phyloP scores from a whole-genome alignment of 2,888 invertebrate genomes.

The Tromatobia lineatoria region DNA sequence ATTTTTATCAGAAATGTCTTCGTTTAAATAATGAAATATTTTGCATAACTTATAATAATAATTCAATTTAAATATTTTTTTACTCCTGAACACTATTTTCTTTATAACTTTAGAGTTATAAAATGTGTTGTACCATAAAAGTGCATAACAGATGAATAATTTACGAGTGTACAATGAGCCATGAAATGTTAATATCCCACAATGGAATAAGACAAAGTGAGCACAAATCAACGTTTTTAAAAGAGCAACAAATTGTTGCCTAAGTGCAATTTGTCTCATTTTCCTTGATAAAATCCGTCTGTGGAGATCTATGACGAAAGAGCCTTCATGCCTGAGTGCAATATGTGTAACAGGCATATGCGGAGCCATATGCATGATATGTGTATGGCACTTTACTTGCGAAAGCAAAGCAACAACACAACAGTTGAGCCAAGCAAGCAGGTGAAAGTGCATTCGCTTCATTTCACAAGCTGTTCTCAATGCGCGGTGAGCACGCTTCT shows the following conservation, averaged over 20 bases:
- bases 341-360: constrained; percentile 53
- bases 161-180: neutral
- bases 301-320: constrained; percentile 6
- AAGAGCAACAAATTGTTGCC: neutral
- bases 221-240: no score
- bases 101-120: no score
- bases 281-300: neutral
- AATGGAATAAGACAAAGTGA: no score
- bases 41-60: no score
- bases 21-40: no score
- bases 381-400: constrained; percentile 68
- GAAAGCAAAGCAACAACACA: constrained; percentile 68
- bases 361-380: constrained; percentile 46
- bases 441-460: constrained; percentile 82
- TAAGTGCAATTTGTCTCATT: neutral
- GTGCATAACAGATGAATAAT: no score
- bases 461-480: constrained; percentile 77
- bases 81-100: no score
- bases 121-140: no score
- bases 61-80: no score
- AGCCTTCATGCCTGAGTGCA: constrained; percentile 24
- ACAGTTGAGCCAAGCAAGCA: constrained; percentile 34
- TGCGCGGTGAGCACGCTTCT: constrained; percentile 58
- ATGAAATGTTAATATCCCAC: neutral
- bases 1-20: no score